A percentile compares a stretch with the other conserved stretches of the same genome.
Conservation (phyloP, 2,797 vertebrate species). For the Pangasius macronema region DNA sequence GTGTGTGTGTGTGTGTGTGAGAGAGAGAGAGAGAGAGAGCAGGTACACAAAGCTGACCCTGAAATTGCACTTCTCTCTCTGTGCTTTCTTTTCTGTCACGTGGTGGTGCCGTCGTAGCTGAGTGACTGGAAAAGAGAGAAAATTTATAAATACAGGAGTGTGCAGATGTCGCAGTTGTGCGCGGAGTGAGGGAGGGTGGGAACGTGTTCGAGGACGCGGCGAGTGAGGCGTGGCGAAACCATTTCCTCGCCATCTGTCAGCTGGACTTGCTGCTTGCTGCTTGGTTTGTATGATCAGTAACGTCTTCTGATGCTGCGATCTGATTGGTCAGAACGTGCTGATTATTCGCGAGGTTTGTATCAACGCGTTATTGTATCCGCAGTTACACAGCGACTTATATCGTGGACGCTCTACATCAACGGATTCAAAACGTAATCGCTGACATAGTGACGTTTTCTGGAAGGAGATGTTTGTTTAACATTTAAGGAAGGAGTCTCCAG, state of each 20-base stretch:
- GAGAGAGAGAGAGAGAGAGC: conserved; percentile 7
- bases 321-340: not conserved
- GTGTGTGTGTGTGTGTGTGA: conserved; percentile 19
- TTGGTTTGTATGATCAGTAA: not conserved
- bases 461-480: not conserved
- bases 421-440: not conserved
- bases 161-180: no score
- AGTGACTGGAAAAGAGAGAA: no score
- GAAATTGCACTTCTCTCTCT: conserved; percentile 26
- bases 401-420: no score
- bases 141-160: no score
- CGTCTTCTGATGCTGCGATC: not conserved
- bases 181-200: conserved; percentile 72
- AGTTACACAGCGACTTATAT: not conserved
- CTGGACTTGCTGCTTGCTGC: conserved; percentile 55
- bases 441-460: not conserved
- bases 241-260: conserved; percentile 71
- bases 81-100: conserved; percentile 46
- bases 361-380: not conserved
- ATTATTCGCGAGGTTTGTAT: no score
- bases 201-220: conserved; percentile 42
- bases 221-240: conserved; percentile 58
- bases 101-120: no score
- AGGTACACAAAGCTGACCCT: conserved; percentile 2
- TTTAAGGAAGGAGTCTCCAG: not conserved